Conservation (phyloP, 2,888 invertebrate species). For the Petrolisthes cinctipes region DNA sequence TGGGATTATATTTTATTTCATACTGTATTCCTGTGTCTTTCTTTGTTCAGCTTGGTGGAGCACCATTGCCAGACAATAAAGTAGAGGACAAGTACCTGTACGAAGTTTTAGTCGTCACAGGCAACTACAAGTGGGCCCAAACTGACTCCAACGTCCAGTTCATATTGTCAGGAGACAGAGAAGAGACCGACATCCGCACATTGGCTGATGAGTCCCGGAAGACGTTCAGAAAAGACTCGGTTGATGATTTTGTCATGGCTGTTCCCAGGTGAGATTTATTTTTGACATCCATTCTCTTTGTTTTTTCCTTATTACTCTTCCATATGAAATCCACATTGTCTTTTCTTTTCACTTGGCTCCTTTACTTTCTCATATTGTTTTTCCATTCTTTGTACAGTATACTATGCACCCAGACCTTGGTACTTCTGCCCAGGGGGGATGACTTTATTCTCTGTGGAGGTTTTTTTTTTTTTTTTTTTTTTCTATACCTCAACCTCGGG, state of each 20-base stretch:
- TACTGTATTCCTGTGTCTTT: too few relatives aligned
- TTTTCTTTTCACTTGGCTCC: too few relatives aligned
- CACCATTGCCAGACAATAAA: conserved; percentile 69
- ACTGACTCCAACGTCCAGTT: conserved; percentile 67
- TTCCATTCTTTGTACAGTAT: too few relatives aligned
- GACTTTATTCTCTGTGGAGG: too few relatives aligned
- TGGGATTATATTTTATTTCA: too few relatives aligned
- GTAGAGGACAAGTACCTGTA: conserved; percentile 69
- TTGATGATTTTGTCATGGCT: conserved; percentile 69
- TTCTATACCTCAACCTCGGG: too few relatives aligned
- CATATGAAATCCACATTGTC: background rate
- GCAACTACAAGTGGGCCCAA: conserved; percentile 63
- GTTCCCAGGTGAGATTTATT: conserved; percentile 66
- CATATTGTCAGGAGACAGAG: conserved; percentile 68
- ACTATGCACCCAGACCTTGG: too few relatives aligned
- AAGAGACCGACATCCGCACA: conserved; percentile 68
- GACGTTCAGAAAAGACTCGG: conserved; percentile 68
- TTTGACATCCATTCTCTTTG: background rate
- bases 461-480: too few relatives aligned
- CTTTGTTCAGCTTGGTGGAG: conserved; percentile 67
- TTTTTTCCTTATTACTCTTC: background rate
- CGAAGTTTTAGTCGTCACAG: conserved; percentile 69
- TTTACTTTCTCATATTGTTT: too few relatives aligned
- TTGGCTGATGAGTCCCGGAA: conserved; percentile 67
- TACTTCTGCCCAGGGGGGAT: too few relatives aligned